Base-by-base conservation (phyloP, 2,888 invertebrate species). In the Hirtodrosophila duncani region DNA sequence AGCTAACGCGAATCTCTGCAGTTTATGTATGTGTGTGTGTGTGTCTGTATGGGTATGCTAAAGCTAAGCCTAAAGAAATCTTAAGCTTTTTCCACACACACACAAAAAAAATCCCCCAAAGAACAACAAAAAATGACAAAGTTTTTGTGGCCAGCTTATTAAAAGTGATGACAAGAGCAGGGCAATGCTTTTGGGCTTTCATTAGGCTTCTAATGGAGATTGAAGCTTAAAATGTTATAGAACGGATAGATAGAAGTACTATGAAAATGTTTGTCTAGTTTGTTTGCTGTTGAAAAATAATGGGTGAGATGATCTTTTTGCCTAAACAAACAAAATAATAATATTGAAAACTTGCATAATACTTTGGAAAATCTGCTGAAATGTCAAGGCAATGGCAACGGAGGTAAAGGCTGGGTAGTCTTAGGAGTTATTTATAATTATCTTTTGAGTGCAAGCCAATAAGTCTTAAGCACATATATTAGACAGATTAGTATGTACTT, bases 141-240 rank as follows among this genome's bases (percentile, higher is more conserved):
- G 48, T 67, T 62, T 61, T 45, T 65, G 70, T 53, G 74, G 78
- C 66, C 70, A 64, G 71, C 77, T 67, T 64, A 74, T 74, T 74
- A 71, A 75, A 79, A 74, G 56, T 79, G 71, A 74, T 70, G 72
- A 75, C 79, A 75, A 67, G 75, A n/a, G n/a, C n/a, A n/a, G n/a
- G n/a, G n/a, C n/a, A n/a, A n/a, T n/a, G n/a, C n/a, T 63, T 69
- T 65, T 53, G 30, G 65, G 17, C 55, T 52, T 52, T 52, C 52
- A 52, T 52, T 52, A 52, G 52, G 55, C 42, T 34, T 53, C 53
- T 52, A 52, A 52, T 52, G 55, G 52, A 52, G 52, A 52, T 53
- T 42, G 52, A 52, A 55, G 55, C 52, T 52, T 53, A 52, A 52
- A 52, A 42, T 52, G 52, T 52, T 52, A 52, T 53, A n/a, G n/a